Evolutionary conservation across 1,140 invertebrate species (phyloP).

Genomic region (Nasonia vitripennis): DNA sequence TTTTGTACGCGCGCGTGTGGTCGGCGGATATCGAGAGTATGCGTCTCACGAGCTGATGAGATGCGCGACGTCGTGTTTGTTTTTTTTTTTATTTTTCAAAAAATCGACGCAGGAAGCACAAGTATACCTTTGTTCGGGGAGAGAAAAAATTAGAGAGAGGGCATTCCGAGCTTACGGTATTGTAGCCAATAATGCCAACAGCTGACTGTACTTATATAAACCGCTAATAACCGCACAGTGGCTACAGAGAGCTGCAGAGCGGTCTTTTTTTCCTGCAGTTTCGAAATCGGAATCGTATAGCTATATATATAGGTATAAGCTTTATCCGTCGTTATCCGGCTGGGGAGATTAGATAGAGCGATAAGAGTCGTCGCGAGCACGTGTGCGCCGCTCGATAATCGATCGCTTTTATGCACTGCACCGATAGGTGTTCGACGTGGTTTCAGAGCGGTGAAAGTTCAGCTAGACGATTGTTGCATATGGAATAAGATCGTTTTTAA

Average conservation of each 20-base stretch:
- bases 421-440: too few relatives aligned
- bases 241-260: too few relatives aligned
- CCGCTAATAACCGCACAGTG: too few relatives aligned
- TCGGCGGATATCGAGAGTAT: background rate
- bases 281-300: background rate
- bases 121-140: too few relatives aligned
- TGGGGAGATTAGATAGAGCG: slow-evolving; percentile 12
- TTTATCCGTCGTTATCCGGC: slow-evolving; percentile 6
- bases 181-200: too few relatives aligned
- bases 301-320: background rate
- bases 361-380: background rate
- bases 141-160: too few relatives aligned
- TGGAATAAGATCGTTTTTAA: too few relatives aligned
- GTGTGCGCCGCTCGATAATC: background rate
- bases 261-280: background rate
- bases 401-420: background rate
- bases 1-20: too few relatives aligned
- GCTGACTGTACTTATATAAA: too few relatives aligned
- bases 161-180: too few relatives aligned
- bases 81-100: background rate
- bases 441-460: too few relatives aligned
- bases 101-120: too few relatives aligned
- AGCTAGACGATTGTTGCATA: background rate
- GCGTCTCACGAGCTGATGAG: background rate
- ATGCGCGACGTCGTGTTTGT: background rate